A percentile compares a stretch with the other conserved stretches of the same genome.
phyloP scores from a whole-genome alignment of 2,797 vertebrate genomes.

The Potorous gilbertii region DNA sequence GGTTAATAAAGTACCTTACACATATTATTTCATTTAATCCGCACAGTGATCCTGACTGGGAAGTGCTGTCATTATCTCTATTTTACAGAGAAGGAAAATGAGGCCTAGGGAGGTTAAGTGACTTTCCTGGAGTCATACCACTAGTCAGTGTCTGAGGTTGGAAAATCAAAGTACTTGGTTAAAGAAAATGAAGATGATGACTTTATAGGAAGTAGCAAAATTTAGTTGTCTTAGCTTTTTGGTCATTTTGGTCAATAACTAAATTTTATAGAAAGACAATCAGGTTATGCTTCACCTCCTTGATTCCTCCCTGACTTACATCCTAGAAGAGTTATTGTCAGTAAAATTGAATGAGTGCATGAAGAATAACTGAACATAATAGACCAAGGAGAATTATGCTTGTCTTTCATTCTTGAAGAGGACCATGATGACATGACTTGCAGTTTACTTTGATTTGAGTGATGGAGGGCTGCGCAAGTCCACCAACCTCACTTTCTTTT shows the following conservation, averaged over 20 bases:
- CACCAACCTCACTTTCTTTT: too few species aligned
- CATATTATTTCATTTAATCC: too few species aligned
- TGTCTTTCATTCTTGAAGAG: too few species aligned
- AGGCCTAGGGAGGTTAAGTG: not conserved
- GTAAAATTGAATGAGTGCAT: not conserved
- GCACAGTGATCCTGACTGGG: too few species aligned
- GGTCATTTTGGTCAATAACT: not conserved
- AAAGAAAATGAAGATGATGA: not conserved
- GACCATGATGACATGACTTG: too few species aligned
- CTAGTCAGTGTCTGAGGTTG: not conserved
- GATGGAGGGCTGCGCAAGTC: too few species aligned
- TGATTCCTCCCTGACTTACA: not conserved
- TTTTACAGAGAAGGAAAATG: not conserved
- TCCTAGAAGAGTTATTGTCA: not conserved
- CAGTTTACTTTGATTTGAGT: too few species aligned
- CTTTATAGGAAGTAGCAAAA: not conserved
- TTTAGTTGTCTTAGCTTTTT: not conserved
- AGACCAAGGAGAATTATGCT: too few species aligned
- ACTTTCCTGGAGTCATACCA: not conserved
- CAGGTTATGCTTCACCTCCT: not conserved
- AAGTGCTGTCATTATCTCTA: not conserved
- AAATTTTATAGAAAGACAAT: not conserved
- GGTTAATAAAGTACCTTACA: too few species aligned
- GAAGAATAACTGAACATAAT: not conserved
- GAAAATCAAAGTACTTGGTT: not conserved